Evolutionary conservation across 1,140 invertebrate genomes (phyloP), one percentile per base, ranked within the genome.

Genomic region (Physella acuta): DNA sequence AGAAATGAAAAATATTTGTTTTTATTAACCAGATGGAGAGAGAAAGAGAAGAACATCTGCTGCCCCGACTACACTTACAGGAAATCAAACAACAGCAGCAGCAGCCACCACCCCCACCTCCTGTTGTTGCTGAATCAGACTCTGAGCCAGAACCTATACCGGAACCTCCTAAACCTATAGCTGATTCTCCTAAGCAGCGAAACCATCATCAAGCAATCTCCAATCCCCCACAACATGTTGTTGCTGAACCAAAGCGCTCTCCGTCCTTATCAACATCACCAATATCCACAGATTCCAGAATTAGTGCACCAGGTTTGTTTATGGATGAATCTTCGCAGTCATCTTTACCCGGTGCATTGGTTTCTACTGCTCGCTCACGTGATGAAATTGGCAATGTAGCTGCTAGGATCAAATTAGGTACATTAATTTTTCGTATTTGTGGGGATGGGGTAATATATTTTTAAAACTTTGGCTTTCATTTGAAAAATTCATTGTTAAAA

Each of bases 11-110:
- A 49, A 49, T n/a, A 11, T 14, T n/a, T n/a, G n/a, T n/a, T n/a
- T n/a, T n/a, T n/a, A n/a, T 26, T 4, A 26, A 52, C 17, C 67
- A 84, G 83, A 81, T 85, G 73, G 82, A 85, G 72, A 73, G 89
- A 73, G 91, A 92, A 80, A 87, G 91, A 36, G 93, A 95, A 79
- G 92, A 93, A 78, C 89, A 92, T 79, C 93, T 94, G 81, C 90
- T 90, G 81, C 93, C 93, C 3, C 90, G 81, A 49, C 73, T 86
- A 52, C 74, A 82, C 44, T 71, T 85, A 3, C 30, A 75, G 51
- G 65, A 77, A 72, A 34, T 66, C 28, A 65, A 75, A 61, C 71
- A 70, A 53, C 71, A 71, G 26, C 68, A 67, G 52, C 53, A 56
- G 26, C 8, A 44, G 20, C 51, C 73, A 70, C 28, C 70, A 68